Evolutionary conservation across 1,140 invertebrate species (phyloP).

Genomic region (Bombus affinis): DNA sequence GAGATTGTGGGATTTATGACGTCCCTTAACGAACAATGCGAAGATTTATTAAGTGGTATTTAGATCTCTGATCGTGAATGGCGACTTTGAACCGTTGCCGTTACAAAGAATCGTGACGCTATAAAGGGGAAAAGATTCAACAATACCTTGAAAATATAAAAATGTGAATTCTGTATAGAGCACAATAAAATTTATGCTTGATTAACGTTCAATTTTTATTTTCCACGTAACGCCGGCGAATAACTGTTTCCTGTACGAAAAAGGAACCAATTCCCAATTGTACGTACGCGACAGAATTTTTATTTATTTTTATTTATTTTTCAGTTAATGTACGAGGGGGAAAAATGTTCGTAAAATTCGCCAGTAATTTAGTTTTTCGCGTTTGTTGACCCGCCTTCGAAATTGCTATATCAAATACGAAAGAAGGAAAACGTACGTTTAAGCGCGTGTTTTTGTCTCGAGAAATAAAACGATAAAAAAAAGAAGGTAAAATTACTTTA

Average conservation of each 20-base stretch:
- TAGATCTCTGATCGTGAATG: neutral
- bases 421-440: neutral
- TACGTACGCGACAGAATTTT: neutral
- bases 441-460: too few relatives aligned
- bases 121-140: neutral
- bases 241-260: neutral
- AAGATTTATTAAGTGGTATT: conserved; percentile 6
- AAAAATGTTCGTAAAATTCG: neutral
- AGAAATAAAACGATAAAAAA: neutral
- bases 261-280: too few relatives aligned
- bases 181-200: neutral
- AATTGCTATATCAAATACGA: neutral
- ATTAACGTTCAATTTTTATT: neutral
- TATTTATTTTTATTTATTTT: neutral
- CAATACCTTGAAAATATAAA: neutral
- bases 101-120: neutral
- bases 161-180: neutral
- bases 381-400: neutral
- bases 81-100: neutral
- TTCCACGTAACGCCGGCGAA: fast-evolving
- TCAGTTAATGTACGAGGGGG: neutral
- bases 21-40: neutral
- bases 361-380: neutral
- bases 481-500: neutral
- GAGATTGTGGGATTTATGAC: neutral